Base-by-base conservation (phyloP, 2,113 vertebrate species). In the Notothenia coriiceps region DNA sequence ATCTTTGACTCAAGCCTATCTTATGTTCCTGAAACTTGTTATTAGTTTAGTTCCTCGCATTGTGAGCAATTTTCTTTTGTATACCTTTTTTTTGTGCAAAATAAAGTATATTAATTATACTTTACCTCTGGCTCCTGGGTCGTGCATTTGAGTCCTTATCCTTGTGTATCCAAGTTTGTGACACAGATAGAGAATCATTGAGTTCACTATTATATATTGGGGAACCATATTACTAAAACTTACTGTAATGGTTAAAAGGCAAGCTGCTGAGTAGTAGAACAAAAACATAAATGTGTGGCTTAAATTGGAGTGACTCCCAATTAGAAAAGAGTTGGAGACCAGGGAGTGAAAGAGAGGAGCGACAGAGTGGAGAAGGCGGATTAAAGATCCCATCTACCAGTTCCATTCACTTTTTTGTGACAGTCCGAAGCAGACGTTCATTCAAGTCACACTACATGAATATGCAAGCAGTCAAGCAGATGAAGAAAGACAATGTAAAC, bases 401-500 rank as follows among this genome's bases (percentile, higher is more conserved):
- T 72, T 65, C 40, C 71, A 78, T 63, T 86, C 70, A 70, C 65
- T 80, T 83, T 64, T 80, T 59, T 50, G 51, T 82, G 68, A 55
- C 64, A 76, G 75, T 10, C 57, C 59, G 79, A 89, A 75, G 54
- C 68, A 87, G 75, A 79, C 78, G 70, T 82, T 72, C 60, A 78
- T 76, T 72, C 50, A 83, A 70, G 74, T 74, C 57, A 43, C 51
- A 82, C 46, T 52, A 60, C 64, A 68, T 82, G 83, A 86, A 92
- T 76, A 46, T 66, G 79, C 60, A 90, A 68, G 62, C 62, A 71
- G 35, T 49, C 22, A 62, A 68, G 51, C 62, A 63, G 60, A 85
- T 86, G 61, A 87, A 84, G 61, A 85, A 78, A 83, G 75, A 82
- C 55, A 62, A 70, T 80, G 70, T 89, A 74, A 90, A 86, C 67